Conservation (phyloP, 1,140 invertebrate genomes). For the Saccostrea cuccullata region DNA sequence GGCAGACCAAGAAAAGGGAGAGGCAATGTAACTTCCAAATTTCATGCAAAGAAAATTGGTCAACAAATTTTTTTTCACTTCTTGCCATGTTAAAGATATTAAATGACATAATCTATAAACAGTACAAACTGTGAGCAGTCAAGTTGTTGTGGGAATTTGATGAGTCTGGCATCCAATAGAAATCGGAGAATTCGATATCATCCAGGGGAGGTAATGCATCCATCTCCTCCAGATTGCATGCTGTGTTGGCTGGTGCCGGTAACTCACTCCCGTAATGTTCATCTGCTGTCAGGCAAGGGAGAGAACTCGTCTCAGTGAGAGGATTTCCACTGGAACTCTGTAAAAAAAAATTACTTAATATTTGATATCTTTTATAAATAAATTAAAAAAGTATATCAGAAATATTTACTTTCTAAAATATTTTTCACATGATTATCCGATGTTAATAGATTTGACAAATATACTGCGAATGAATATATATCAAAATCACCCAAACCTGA, state of each 20-base stretch:
- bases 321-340: background rate
- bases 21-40: too few relatives aligned
- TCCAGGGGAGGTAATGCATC: slow-evolving; percentile 10
- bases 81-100: too few relatives aligned
- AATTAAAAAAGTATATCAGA: background rate
- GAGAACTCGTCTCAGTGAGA: background rate
- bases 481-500: background rate
- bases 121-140: too few relatives aligned
- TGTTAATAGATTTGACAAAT: too few relatives aligned
- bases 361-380: background rate
- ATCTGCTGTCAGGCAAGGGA: background rate
- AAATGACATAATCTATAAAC: too few relatives aligned
- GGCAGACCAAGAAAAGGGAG: too few relatives aligned
- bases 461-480: too few relatives aligned
- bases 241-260: background rate
- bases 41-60: too few relatives aligned
- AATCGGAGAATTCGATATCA: background rate
- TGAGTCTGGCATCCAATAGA: background rate
- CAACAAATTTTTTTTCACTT: too few relatives aligned
- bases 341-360: background rate
- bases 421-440: too few relatives aligned
- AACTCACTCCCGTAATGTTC: background rate
- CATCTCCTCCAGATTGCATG: slow-evolving; percentile 5
- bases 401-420: background rate
- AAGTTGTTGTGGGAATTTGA: background rate